Percentiles rank a stretch among this genome's conserved stretches.
phyloP scores from a whole-genome alignment of 2,797 vertebrate species.

The Rhyacichthys aspro region DNA sequence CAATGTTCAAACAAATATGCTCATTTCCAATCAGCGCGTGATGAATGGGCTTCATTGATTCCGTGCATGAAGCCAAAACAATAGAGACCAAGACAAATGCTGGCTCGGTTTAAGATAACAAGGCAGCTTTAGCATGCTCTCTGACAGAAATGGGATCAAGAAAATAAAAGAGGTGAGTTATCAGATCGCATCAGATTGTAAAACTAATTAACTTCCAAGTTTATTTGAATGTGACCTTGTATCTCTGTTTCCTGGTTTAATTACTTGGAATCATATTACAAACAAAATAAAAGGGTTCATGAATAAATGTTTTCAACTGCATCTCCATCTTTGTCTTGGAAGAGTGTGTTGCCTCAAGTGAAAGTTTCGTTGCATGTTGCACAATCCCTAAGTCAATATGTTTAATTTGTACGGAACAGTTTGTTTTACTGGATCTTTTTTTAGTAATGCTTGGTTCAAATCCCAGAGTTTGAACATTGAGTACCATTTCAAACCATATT shows the following conservation, averaged over 20 bases:
- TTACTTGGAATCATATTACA: background rate
- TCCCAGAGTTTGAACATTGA: no score
- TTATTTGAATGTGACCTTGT: slow-evolving; percentile 16
- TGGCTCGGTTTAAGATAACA: slow-evolving; percentile 53
- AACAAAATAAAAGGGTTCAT: background rate
- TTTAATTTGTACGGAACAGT: no score
- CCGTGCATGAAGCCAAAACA: slow-evolving; percentile 62
- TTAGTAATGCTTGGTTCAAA: no score
- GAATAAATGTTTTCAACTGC: no score
- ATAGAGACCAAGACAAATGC: slow-evolving; percentile 70
- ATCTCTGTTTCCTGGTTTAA: slow-evolving; percentile 16
- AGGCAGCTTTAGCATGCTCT: slow-evolving; percentile 29
- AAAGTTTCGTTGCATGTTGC: no score
- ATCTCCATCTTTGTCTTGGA: no score
- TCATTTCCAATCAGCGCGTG: slow-evolving; percentile 63
- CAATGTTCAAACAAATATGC: slow-evolving; percentile 70
- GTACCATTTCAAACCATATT: no score
- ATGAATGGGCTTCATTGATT: slow-evolving; percentile 74
- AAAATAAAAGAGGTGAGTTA: slow-evolving; percentile 16
- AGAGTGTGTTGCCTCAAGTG: no score
- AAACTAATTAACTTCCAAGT: slow-evolving; percentile 7
- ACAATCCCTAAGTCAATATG: no score
- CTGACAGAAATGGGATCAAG: slow-evolving; percentile 26
- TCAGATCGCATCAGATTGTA: background rate
- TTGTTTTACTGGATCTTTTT: no score